phyloP scores from a whole-genome alignment of 2,888 invertebrate genomes.

The Orthosia cruda region DNA sequence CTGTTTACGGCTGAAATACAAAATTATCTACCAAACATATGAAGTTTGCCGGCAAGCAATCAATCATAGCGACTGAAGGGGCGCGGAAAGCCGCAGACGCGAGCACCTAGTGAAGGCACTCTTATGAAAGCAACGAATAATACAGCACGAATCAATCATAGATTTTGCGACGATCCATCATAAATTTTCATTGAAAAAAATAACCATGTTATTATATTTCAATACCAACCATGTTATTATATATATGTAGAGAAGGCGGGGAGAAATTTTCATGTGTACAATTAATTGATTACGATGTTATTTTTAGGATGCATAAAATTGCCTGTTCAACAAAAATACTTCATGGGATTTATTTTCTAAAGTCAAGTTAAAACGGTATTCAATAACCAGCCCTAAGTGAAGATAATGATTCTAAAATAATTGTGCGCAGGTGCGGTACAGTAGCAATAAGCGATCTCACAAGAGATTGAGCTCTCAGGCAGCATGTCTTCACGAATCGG shows the following conservation, averaged over 20 bases:
- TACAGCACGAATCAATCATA: constrained; percentile 91
- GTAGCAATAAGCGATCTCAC: constrained; percentile 84
- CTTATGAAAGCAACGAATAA: constrained; percentile 90
- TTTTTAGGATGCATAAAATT: neutral
- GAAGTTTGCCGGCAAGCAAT: constrained; percentile 89
- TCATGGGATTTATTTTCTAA: neutral
- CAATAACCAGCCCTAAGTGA: constrained; percentile 45
- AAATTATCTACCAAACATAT: constrained; percentile 91
- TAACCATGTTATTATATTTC: constrained; percentile 71
- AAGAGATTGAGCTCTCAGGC: constrained; percentile 82
- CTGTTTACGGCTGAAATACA: constrained; percentile 91
- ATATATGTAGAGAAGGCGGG: constrained; percentile 45
- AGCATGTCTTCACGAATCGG: constrained; percentile 83
- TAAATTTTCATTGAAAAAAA: constrained; percentile 87
- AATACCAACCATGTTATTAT: constrained; percentile 71
- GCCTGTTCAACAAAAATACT: neutral
- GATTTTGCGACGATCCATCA: constrained; percentile 91
- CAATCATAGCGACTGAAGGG: constrained; percentile 88
- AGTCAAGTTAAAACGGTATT: constrained; percentile 22
- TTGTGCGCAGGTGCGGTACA: constrained; percentile 69
- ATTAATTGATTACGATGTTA: neutral
- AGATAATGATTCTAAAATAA: constrained; percentile 71
- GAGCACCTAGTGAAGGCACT: constrained; percentile 87
- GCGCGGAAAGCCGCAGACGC: constrained; percentile 87
- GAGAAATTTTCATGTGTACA: neutral